Base-by-base conservation (phyloP, 2,888 invertebrate genomes). In the Notodromas monacha region DNA sequence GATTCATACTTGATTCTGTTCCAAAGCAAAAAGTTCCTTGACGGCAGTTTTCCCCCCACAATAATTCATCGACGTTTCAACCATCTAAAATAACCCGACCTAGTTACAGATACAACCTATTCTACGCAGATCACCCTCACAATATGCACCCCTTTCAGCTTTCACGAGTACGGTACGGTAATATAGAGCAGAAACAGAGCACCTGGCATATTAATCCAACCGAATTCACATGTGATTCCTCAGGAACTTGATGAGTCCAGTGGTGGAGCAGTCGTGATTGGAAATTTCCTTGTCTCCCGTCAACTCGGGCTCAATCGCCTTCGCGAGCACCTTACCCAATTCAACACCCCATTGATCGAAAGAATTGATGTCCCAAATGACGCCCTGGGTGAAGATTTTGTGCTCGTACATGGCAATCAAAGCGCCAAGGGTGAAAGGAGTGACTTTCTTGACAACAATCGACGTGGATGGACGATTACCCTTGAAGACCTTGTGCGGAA, bases 261-360 rank as follows among this genome's bases (percentile, higher is more conserved):
- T 96, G 29, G 96, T 96, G 14, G 92, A 96, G 14, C 61, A 60
- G 50, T 99, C 96, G 47, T 96, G 96, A 16, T 43, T 40, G 14
- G 63, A 54, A 10, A 72, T 61, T 1, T 63, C 59, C 26, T 54
- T 57, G 14, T 53, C 52, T 42, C 62, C 61, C 35, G 62, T 58
- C 28, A 96, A 54, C 48, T 99, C 92, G 0, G 84, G 77, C 47
- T 92, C 84, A 39, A 96, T 92, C n/a, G 70, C 74, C 54, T 92
- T 92, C 2, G 96, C 96, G 40, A 96, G 53, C 47, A 89, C 84
- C 49, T 99, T 99, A 31, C 96, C 96, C 39, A 99, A 60, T 51
- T 99, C 96, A 31, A 96, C 96, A 16, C 96, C 96, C 89, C 92
- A 96, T 46, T 99, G 96, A 56, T 96, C 96, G 50, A 72, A 96